Conservation (phyloP, 1,140 invertebrate species). For the Zaprionus tsacasi region DNA sequence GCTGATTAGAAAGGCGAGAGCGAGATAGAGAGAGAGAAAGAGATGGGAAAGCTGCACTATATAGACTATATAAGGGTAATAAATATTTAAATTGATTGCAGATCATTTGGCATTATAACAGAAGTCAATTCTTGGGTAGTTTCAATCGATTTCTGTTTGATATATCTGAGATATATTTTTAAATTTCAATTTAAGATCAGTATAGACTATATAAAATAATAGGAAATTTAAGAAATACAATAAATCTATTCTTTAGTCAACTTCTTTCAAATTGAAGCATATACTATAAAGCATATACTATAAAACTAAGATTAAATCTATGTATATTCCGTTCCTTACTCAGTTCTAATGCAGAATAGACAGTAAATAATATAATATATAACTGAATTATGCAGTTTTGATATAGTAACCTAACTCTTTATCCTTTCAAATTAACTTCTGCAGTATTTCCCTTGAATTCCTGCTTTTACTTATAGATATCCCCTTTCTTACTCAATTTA, state of each 20-base stretch:
- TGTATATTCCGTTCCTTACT: too few species aligned
- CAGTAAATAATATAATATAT: not conserved
- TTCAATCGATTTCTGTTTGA: not conserved
- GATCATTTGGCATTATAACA: not conserved
- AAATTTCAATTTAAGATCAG: too few species aligned
- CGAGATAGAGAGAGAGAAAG: not conserved
- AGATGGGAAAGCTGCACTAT: not conserved
- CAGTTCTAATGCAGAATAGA: too few species aligned
- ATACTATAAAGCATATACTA: too few species aligned
- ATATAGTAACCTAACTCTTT: not conserved
- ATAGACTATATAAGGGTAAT: not conserved
- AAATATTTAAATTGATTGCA: not conserved
- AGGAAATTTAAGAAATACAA: too few species aligned
- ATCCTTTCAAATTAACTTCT: too few species aligned
- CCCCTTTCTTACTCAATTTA: not conserved
- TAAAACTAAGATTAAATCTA: too few species aligned
- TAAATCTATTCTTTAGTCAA: too few species aligned
- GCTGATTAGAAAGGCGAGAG: conserved; percentile 3
- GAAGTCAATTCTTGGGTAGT: not conserved
- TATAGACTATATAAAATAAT: too few species aligned
- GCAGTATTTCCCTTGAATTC: not conserved
- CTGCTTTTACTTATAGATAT: not conserved
- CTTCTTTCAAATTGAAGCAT: too few species aligned
- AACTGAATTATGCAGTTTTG: not conserved
- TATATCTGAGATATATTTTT: not conserved